These are phyloP conservation scores for Tetropium fuscum DNA, from an alignment of 2,888 invertebrate genomes.

Conservation along the genomic window DNA sequence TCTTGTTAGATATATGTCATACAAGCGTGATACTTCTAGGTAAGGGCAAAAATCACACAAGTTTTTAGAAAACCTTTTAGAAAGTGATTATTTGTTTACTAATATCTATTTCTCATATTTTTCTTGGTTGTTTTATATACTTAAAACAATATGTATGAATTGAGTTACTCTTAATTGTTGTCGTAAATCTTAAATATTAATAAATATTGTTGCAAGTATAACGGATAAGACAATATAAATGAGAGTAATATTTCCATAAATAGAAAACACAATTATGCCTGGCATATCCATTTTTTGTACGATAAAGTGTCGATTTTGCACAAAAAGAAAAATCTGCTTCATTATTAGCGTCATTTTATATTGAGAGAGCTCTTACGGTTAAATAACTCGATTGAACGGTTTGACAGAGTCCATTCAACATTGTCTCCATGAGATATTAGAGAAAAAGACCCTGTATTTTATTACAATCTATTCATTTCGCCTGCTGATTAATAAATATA, in stretches of 20 bases:
- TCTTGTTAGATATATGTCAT: too few relatives aligned
- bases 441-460: not conserved
- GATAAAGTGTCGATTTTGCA: not conserved
- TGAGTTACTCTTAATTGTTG: too few relatives aligned
- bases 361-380: conserved; percentile 14
- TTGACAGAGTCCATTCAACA: conserved; percentile 34
- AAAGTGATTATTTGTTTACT: too few relatives aligned
- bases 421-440: conserved; percentile 24
- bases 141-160: too few relatives aligned
- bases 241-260: not conserved
- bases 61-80: too few relatives aligned
- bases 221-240: too few relatives aligned
- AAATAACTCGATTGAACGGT: conserved; percentile 38
- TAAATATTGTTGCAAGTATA: too few relatives aligned
- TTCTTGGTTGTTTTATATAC: too few relatives aligned
- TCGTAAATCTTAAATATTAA: too few relatives aligned
- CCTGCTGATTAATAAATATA: not conserved
- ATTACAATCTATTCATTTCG: not conserved
- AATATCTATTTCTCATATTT: too few relatives aligned
- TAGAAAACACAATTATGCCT: not conserved
- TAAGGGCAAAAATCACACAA: too few relatives aligned
- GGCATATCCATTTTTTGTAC: not conserved
- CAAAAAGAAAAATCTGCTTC: conserved; percentile 15
- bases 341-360: conserved; percentile 20
- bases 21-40: too few relatives aligned